Base-by-base conservation (phyloP, 2,113 vertebrate species). In the Galeopterus variegatus region DNA sequence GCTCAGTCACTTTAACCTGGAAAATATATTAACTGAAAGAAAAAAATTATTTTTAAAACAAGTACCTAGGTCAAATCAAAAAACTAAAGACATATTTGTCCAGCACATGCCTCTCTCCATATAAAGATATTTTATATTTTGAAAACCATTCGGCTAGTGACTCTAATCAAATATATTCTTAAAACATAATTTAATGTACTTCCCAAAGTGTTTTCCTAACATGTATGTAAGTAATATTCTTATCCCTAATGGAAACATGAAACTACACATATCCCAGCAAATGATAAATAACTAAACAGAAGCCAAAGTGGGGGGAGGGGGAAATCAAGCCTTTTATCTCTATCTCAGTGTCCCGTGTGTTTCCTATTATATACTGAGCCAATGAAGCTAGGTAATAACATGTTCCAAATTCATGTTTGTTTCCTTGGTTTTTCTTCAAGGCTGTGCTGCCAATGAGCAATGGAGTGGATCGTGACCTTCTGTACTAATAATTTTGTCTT, bases 381-480 rank as follows among this genome's bases (percentile, higher is more conserved):
- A 28, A 54, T 62, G 64, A 97, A 93, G 1, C 90, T 93, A 26
- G 60, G n/a, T 86, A 80, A 50, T 41, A 58, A 82, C 88, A 36
- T 36, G 60, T 75, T 94, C 65, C 76, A 93, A 97, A 92, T 28
- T 10, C 60, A 80, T 4, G 13, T 88, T 60, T 94, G 13, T 92
- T 95, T 93, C 36, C 24, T 90, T 96, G 77, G 79, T 88, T 92
- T 54, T 70, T 62, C 50, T 94, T 93, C 56, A 95, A 95, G 56
- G 6, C 1, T 72, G 14, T 73, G 15, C 64, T 88, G 69, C 72
- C 82, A 97, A 93, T 54, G 76, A 96, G 48, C 28, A 91, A 31
- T 72, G 56, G 75, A 84, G 18, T 88, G 65, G 45, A 91, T 67
- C 12, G 1, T 73, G 86, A 88, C 50, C 85, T 94, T 95, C 56